Evolutionary conservation across 1,140 invertebrate species (phyloP).

Genomic region (Steinernema feltiae): DNA sequence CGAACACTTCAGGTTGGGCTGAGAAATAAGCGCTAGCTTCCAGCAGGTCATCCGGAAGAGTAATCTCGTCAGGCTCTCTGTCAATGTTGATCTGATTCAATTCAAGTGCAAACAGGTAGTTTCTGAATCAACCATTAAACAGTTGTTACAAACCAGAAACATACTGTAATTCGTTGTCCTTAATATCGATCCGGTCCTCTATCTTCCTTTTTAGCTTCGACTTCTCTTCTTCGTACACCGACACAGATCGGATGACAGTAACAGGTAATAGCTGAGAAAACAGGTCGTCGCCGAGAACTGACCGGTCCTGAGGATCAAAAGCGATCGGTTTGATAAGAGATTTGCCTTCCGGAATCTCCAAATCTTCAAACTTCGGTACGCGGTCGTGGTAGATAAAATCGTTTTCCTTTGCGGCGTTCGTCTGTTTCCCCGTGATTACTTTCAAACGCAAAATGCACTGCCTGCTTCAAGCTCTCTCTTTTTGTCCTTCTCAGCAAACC

Average conservation of each 20-base stretch:
- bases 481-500: constrained; percentile 69
- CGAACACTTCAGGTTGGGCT: constrained; percentile 66
- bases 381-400: constrained; percentile 97
- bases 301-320: constrained; percentile 80
- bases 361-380: constrained; percentile 73
- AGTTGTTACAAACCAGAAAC: constrained; percentile 27
- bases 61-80: constrained; percentile 50
- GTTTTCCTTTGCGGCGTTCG: constrained; percentile 92
- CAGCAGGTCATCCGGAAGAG: constrained; percentile 73
- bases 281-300: constrained; percentile 84
- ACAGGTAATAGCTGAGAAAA: constrained; percentile 86
- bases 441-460: constrained; percentile 77
- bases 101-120: constrained; percentile 76
- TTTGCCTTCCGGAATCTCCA: constrained; percentile 78
- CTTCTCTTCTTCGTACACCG: constrained; percentile 90
- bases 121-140: constrained; percentile 48
- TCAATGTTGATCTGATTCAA: constrained; percentile 69
- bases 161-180: constrained; percentile 74
- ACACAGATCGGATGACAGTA: constrained; percentile 87
- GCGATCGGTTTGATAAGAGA: constrained; percentile 84
- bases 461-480: constrained; percentile 61
- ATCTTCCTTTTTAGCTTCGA: constrained; percentile 78
- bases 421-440: constrained; percentile 78
- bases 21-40: constrained; percentile 82
- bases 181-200: constrained; percentile 72